Evolutionary conservation across 2,113 vertebrate genomes (phyloP).

Genomic region (Barnardius zonarius): DNA sequence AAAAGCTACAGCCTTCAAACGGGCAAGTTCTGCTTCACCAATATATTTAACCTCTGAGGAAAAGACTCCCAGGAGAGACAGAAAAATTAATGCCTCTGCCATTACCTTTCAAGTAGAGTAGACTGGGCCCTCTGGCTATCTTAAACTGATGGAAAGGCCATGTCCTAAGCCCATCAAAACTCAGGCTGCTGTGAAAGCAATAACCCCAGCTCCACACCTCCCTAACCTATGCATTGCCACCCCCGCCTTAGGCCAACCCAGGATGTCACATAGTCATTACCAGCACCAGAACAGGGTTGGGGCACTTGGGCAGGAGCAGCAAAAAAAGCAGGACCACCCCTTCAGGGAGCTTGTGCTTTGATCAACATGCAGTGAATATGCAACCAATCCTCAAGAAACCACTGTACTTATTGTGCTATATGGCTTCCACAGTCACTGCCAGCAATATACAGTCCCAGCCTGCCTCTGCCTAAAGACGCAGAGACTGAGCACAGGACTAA

Average conservation of each 20-base stretch:
- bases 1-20: background rate
- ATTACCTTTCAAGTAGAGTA: background rate
- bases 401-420: background rate
- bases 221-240: rapidly evolving
- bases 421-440: rapidly evolving
- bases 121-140: background rate
- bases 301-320: background rate
- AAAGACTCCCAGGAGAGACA: background rate
- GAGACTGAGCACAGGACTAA: background rate
- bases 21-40: background rate
- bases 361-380: rapidly evolving
- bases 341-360: background rate
- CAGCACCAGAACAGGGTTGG: background rate
- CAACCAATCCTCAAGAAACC: background rate
- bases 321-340: background rate
- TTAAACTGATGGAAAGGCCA: background rate
- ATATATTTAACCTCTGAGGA: background rate
- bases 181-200: background rate
- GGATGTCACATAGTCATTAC: rapidly evolving
- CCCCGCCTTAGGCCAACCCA: background rate
- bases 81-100: background rate
- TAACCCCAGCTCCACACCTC: background rate
- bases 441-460: background rate
- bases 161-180: background rate
- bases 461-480: background rate